These are phyloP conservation scores for Opisthocomus hoazin DNA, from an alignment of 2,113 vertebrate species.

Conservation along the genomic window DNA sequence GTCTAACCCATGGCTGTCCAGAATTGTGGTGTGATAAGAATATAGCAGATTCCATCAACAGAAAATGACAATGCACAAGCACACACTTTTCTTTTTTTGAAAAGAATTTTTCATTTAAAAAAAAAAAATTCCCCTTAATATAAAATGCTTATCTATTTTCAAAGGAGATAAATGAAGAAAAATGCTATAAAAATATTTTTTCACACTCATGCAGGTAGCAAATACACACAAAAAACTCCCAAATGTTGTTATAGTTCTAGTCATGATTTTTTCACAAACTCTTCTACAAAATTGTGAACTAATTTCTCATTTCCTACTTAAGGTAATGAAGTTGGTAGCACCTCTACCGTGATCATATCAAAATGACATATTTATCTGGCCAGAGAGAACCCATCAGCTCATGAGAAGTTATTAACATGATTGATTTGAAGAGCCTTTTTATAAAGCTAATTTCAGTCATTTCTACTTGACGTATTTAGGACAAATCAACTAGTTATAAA, in stretches of 20 bases:
- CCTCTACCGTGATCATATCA: background rate
- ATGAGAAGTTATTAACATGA: background rate
- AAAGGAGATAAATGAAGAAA: background rate
- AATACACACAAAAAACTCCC: background rate
- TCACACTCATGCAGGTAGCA: background rate
- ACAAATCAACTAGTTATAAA: constrained; percentile 7
- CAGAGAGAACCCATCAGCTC: background rate
- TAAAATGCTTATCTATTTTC: background rate
- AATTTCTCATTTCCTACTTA: background rate
- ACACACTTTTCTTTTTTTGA: background rate
- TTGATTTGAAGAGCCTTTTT: background rate
- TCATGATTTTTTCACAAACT: background rate
- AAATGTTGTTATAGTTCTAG: background rate
- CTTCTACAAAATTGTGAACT: background rate
- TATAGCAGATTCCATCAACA: background rate
- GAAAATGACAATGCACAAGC: background rate
- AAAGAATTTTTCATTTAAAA: background rate
- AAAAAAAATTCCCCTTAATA: background rate
- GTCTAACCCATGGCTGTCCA: background rate
- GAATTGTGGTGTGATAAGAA: background rate
- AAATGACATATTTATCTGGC: background rate
- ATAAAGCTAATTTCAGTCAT: background rate
- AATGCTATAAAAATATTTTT: background rate
- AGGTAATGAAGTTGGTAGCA: background rate
- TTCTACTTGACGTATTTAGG: background rate